phyloP scores from a whole-genome alignment of 2,113 vertebrate species.

The Orthonyx spaldingii region DNA sequence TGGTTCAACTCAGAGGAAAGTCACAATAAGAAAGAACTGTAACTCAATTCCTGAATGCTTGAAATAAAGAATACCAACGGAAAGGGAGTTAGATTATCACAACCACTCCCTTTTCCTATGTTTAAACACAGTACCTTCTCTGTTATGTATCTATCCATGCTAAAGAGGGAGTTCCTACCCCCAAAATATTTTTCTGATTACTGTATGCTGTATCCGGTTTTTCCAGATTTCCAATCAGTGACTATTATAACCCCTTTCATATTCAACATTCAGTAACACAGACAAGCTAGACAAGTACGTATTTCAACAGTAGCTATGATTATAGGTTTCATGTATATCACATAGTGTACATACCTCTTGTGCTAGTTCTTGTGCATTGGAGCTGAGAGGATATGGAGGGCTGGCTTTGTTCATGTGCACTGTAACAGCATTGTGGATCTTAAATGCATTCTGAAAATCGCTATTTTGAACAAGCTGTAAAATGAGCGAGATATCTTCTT shows the following conservation, averaged over 20 bases:
- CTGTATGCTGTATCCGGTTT: background rate
- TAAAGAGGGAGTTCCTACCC: background rate
- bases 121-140: background rate
- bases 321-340: background rate
- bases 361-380: constrained; percentile 86
- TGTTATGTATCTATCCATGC: background rate
- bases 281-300: background rate
- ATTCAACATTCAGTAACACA: background rate
- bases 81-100: background rate
- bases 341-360: constrained; percentile 85
- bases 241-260: background rate
- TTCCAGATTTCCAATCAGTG: background rate
- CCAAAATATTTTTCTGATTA: background rate
- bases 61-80: background rate
- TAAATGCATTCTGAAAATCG: constrained; percentile 90
- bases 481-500: constrained; percentile 86
- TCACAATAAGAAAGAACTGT: background rate
- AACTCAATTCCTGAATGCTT: background rate
- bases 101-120: background rate
- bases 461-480: constrained; percentile 83
- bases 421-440: constrained; percentile 84
- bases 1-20: background rate
- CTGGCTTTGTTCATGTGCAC: constrained; percentile 84
- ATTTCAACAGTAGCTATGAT: constrained; percentile 38
- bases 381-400: constrained; percentile 84